Evolutionary conservation across 1,140 invertebrate species (phyloP).

Genomic region (Drosophila fuyamai): DNA sequence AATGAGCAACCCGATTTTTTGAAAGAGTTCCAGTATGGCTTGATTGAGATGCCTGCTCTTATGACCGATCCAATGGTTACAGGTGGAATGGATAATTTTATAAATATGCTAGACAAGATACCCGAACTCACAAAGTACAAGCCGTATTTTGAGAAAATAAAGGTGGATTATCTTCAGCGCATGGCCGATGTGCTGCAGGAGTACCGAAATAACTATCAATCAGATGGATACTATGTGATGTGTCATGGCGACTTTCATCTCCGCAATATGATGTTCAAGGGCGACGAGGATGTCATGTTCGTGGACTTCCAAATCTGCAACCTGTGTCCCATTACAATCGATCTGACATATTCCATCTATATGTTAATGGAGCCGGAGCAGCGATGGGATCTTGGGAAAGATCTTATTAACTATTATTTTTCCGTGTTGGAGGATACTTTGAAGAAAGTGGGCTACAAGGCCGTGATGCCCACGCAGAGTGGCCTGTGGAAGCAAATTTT

Average conservation of each 20-base stretch:
- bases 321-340: slow-evolving; percentile 45
- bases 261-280: slow-evolving; percentile 64
- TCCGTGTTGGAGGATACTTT: slow-evolving; percentile 45
- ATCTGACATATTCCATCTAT: slow-evolving; percentile 62
- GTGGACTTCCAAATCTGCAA: slow-evolving; percentile 68
- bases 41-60: slow-evolving; percentile 28
- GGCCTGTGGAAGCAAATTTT: slow-evolving; percentile 47
- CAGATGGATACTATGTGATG: slow-evolving; percentile 50
- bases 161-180: background rate
- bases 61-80: slow-evolving; percentile 28
- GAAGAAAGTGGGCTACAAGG: slow-evolving; percentile 52
- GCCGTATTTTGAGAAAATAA: slow-evolving; percentile 44
- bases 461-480: slow-evolving; percentile 30
- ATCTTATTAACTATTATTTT: slow-evolving; percentile 56
- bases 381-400: slow-evolving; percentile 37
- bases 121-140: slow-evolving; percentile 47
- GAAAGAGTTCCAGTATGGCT: slow-evolving; percentile 37
- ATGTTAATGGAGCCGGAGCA: slow-evolving; percentile 46
- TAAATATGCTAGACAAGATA: slow-evolving; percentile 33
- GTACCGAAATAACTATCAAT: slow-evolving; percentile 23
- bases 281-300: slow-evolving; percentile 59
- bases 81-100: slow-evolving; percentile 43
- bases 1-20: slow-evolving; percentile 50
- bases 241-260: slow-evolving; percentile 72
- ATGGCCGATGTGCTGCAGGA: slow-evolving; percentile 21